Conservation (phyloP, 2,113 vertebrate genomes). For the Procavia capensis region DNA sequence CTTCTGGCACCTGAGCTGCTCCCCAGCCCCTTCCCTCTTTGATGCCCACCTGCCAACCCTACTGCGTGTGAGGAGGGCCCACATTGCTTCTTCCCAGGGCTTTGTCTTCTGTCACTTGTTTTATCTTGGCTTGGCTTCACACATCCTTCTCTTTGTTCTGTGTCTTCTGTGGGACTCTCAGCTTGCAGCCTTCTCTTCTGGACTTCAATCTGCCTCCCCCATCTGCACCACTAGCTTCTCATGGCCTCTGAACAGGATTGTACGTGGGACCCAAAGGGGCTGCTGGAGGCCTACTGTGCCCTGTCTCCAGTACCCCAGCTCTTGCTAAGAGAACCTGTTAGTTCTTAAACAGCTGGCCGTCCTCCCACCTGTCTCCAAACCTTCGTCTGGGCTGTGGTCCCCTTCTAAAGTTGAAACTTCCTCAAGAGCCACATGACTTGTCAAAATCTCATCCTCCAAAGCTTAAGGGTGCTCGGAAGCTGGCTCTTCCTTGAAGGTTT, state of each 20-base stretch:
- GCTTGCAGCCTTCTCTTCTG: neutral
- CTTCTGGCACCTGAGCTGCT: neutral
- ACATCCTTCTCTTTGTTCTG: neutral
- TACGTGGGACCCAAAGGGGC: neutral
- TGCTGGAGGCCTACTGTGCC: neutral
- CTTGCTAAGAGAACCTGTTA: too few relatives aligned
- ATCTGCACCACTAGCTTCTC: neutral
- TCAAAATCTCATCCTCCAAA: neutral
- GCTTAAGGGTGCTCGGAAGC: accelerated
- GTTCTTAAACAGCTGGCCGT: accelerated
- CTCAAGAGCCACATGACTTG: accelerated
- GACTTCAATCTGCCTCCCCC: too few relatives aligned
- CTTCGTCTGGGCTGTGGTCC: accelerated
- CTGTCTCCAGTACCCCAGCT: accelerated
- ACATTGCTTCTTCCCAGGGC: neutral
- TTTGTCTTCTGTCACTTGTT: neutral
- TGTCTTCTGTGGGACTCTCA: neutral
- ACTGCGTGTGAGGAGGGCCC: accelerated
- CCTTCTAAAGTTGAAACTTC: accelerated
- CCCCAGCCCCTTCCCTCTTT: accelerated
- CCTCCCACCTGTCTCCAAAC: accelerated
- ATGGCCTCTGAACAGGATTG: accelerated
- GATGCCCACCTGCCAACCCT: neutral
- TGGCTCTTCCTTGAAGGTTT: neutral
- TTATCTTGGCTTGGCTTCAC: neutral